Percentiles rank a stretch among this genome's conserved stretches.
Conservation (phyloP, 2,888 invertebrate species). For the Ochropacha duplaris region DNA sequence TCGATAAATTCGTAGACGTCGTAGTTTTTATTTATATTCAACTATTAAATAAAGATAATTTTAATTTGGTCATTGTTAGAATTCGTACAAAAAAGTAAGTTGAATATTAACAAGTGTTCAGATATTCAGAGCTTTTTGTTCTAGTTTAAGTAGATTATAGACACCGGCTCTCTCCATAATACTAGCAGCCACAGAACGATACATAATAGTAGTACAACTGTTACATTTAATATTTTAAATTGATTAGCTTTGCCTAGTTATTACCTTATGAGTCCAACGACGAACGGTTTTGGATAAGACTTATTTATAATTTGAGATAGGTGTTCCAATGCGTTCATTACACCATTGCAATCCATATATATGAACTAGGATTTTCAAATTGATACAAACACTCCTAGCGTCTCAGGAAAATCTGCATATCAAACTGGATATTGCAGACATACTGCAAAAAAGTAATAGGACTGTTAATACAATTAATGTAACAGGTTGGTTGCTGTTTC, state of each 20-base stretch:
- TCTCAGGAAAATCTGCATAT: neutral
- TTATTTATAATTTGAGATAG: no score
- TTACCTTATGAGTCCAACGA: neutral
- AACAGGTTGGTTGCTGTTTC: neutral
- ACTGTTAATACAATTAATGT: no score
- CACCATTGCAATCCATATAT: no score
- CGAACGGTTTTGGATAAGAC: no score
- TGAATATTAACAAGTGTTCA: neutral
- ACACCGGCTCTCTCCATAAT: slow-evolving; percentile 1
- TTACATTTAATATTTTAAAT: neutral
- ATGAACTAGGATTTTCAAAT: neutral
- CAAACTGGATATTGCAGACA: neutral
- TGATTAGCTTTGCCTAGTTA: neutral
- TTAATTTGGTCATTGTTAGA: neutral
- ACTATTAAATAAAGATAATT: neutral
- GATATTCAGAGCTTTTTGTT: neutral
- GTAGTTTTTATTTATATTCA: neutral
- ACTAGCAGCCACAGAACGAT: neutral
- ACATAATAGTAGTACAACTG: neutral
- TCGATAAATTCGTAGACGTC: neutral
- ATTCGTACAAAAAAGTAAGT: neutral
- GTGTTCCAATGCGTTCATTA: no score
- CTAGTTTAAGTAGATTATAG: neutral
- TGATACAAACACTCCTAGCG: neutral
- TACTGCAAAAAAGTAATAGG: neutral